A percentile compares a stretch with the other conserved stretches of the same genome.
These are phyloP conservation scores for Fopius arisanus DNA, from an alignment of 1,140 invertebrate species.

Conservation along the genomic window DNA sequence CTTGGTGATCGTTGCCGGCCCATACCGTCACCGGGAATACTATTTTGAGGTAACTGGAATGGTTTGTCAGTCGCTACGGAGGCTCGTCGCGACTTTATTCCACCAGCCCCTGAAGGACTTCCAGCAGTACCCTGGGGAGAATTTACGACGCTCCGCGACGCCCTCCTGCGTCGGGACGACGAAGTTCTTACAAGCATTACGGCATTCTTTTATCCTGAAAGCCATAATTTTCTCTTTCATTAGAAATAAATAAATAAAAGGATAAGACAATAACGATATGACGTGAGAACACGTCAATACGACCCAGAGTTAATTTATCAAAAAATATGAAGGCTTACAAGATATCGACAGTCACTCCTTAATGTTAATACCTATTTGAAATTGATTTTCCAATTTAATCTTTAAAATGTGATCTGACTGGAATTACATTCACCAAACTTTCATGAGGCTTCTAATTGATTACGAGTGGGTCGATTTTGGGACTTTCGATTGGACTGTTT, in stretches of 20 bases:
- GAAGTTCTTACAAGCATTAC: constrained; percentile 72
- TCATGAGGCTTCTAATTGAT: background rate
- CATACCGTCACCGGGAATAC: constrained; percentile 36
- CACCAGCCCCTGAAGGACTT: constrained; percentile 36
- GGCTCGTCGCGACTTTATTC: constrained; percentile 49
- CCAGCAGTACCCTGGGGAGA: constrained; percentile 67
- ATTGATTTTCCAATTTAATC: too few species aligned
- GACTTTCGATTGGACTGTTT: background rate
- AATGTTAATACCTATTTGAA: too few species aligned
- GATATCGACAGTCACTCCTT: too few species aligned
- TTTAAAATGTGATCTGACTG: too few species aligned
- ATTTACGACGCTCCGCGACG: constrained; percentile 71
- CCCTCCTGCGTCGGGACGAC: constrained; percentile 72
- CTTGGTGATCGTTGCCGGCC: constrained; percentile 59
- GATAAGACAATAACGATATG: too few species aligned
- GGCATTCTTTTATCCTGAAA: constrained; percentile 43
- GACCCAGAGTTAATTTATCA: too few species aligned
- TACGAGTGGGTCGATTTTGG: background rate
- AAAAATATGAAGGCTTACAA: too few species aligned
- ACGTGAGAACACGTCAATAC: too few species aligned
- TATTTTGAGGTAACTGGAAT: constrained; percentile 45
- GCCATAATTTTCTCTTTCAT: too few species aligned
- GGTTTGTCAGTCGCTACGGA: constrained; percentile 56
- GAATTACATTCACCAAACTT: too few species aligned
- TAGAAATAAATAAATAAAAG: background rate